Conservation (phyloP, 92 coral and sea anemone species). For the Nematostella vectensis region DNA sequence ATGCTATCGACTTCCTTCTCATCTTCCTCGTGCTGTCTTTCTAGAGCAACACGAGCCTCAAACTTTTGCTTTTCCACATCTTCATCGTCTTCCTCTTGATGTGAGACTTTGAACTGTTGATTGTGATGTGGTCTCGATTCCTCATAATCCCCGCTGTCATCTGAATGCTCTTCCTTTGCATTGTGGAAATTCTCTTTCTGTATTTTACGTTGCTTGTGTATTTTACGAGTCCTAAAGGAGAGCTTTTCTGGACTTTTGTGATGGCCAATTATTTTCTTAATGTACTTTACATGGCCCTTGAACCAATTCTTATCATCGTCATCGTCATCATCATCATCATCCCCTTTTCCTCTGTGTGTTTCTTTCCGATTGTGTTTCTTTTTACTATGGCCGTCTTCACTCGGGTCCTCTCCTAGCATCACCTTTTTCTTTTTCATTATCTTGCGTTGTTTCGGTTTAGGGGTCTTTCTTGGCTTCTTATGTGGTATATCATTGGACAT, state of each 20-base stretch:
- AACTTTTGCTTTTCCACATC: too few species aligned
- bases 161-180: too few species aligned
- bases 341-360: conserved; percentile 3
- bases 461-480: conserved; percentile 25
- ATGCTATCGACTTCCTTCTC: too few species aligned
- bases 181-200: background rate
- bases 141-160: too few species aligned
- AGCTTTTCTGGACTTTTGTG: too few species aligned
- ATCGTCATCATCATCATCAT: conserved; percentile 20
- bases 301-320: conserved; percentile 15
- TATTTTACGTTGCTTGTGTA: background rate
- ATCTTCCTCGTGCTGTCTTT: too few species aligned
- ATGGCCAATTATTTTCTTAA: conserved; percentile 14
- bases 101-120: too few species aligned
- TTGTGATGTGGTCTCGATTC: too few species aligned
- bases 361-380: conserved; percentile 12
- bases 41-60: too few species aligned
- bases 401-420: conserved; percentile 39
- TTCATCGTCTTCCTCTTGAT: conserved; percentile 4
- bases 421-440: conserved; percentile 12
- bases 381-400: conserved; percentile 15
- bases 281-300: conserved; percentile 20
- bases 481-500: conserved; percentile 85
- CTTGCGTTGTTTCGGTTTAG: conserved; percentile 18
- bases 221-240: too few species aligned